Conservation (phyloP, 2,888 invertebrate species). For the Meteorus colon region DNA sequence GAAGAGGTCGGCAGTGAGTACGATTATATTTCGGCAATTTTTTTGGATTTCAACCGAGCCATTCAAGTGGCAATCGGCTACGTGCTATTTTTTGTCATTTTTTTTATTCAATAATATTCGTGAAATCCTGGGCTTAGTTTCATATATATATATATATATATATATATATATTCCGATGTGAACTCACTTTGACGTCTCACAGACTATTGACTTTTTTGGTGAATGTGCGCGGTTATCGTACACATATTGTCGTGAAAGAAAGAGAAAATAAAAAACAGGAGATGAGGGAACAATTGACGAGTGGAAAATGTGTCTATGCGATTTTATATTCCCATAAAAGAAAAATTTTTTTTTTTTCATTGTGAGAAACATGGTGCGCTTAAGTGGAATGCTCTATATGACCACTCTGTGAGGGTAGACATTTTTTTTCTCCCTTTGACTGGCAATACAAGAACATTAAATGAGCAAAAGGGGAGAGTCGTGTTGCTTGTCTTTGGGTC, state of each 20-base stretch:
- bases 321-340: slow-evolving; percentile 1
- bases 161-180: neutral
- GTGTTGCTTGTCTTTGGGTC: neutral
- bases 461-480: slow-evolving; percentile 7
- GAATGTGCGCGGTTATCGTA: slow-evolving; percentile 5
- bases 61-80: neutral
- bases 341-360: slow-evolving; percentile 5
- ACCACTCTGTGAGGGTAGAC: neutral
- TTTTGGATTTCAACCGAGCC: neutral
- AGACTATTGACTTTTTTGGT: slow-evolving; percentile 3
- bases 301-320: slow-evolving; percentile 25
- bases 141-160: neutral
- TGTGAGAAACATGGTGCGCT: neutral
- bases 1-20: neutral
- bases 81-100: neutral
- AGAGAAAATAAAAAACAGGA: slow-evolving; percentile 3
- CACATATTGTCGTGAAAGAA: slow-evolving; percentile 7
- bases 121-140: neutral
- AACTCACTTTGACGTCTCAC: neutral
- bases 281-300: slow-evolving; percentile 19
- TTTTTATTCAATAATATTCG: neutral
- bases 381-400: neutral
- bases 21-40: neutral
- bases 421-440: neutral
- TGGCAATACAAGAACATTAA: slow-evolving; percentile 1